Evolutionary conservation across 2,888 invertebrate genomes (phyloP).

Genomic region (Ormyrus thymus): DNA sequence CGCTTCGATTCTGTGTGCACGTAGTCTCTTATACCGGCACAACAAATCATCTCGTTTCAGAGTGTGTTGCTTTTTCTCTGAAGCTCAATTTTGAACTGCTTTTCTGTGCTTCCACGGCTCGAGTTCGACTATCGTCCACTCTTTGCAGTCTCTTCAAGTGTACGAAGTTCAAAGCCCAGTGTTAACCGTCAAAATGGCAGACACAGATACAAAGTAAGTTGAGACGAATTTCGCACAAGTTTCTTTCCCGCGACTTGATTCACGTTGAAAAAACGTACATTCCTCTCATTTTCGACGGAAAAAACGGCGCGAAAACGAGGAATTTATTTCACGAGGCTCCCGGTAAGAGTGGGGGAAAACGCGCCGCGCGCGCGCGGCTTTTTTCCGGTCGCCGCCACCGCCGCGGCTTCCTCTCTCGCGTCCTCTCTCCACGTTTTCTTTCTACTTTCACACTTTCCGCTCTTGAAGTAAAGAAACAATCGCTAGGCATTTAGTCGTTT

Average conservation of each 20-base stretch:
- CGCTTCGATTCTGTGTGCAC: constrained; percentile 56
- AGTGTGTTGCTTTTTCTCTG: too few relatives aligned
- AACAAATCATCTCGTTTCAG: too few relatives aligned
- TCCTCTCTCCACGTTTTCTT: constrained; percentile 22
- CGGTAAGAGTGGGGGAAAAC: constrained; percentile 30
- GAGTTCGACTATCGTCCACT: constrained; percentile 53
- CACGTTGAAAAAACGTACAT: too few relatives aligned
- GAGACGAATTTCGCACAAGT: neutral
- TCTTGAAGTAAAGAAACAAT: too few relatives aligned
- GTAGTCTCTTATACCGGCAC: too few relatives aligned
- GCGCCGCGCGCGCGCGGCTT: constrained; percentile 33
- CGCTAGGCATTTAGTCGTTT: too few relatives aligned
- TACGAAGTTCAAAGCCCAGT: neutral
- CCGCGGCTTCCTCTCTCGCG: constrained; percentile 33
- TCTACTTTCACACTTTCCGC: neutral
- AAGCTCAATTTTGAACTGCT: too few relatives aligned
- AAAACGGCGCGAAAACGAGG: constrained; percentile 52
- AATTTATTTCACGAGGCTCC: neutral
- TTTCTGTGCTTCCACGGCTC: too few relatives aligned
- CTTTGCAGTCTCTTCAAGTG: constrained; percentile 1
- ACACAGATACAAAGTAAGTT: constrained; percentile 65
- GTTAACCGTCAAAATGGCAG: constrained; percentile 61
- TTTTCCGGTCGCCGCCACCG: constrained; percentile 49
- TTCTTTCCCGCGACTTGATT: too few relatives aligned
- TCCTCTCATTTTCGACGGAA: constrained; percentile 50